Evolutionary conservation across 1,140 invertebrate genomes (phyloP), one percentile per base, ranked within the genome.

Genomic region (Aethina tumida): DNA sequence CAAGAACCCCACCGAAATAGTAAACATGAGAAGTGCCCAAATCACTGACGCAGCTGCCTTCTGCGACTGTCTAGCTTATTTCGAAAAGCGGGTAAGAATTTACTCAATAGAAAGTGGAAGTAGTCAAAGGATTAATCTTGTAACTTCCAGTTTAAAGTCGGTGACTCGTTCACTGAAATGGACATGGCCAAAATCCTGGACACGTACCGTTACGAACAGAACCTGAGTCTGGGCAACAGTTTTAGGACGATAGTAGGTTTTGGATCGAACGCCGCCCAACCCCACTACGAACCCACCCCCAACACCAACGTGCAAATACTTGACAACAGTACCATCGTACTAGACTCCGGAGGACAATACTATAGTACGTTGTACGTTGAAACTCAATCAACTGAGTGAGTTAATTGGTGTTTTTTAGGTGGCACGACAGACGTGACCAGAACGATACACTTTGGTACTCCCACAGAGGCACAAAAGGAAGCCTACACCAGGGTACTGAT

Each of bases 391-490:
- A 17, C 20, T 8, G 2, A 39, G 5, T 24, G 16, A 24, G 25
- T 32, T 6, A 9, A 4, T 16, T 39, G 7, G 31, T 24, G 7
- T 9, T 45, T 37, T 33, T 17, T 40, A 72, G 88, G 94, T 66
- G 92, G 93, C 21, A 96, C 92, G 1, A 97, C 92, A 1, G 88
- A 95, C 55, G 81, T 96, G 0, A 92, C 93, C 0, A 69, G 94
- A 39, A 97, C 93, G 0, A 64, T 96, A 5, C 89, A 94, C 62
- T 87, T 86, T 55, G 90, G 90, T 1, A 66, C 64, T 9, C 88
- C 91, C 1, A 79, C 81, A 0, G 56, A 67, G 0, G 73, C 83
- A 28, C 78, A 93, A 60, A 78, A 73, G 40, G 73, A 82, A 46
- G 81, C 81, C 4, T 97, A 93, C 60, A 97, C 92, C 0, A 73